These are phyloP conservation scores for Zosterops lateralis DNA, from an alignment of 2,113 vertebrate genomes.

Conservation along the genomic window DNA sequence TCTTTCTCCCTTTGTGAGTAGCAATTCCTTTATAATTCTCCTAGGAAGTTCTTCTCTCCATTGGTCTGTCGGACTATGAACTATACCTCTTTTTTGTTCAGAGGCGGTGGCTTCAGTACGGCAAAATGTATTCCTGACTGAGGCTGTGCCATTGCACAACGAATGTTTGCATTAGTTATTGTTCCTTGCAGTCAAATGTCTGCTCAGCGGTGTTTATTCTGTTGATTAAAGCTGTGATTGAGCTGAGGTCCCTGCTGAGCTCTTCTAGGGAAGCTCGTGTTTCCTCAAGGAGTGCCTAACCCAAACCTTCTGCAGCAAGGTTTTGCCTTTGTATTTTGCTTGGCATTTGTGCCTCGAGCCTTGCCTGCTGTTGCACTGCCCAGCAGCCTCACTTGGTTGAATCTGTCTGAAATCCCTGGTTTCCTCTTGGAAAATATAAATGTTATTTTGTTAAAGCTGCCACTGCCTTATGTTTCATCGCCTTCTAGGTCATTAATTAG, in stretches of 20 bases:
- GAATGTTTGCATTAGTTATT: background rate
- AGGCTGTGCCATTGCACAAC: background rate
- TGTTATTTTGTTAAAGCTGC: background rate
- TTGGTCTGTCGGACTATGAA: background rate
- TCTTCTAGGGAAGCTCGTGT: background rate
- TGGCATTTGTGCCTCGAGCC: background rate
- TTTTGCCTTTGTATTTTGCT: background rate
- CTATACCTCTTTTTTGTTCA: background rate
- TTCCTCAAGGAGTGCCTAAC: slow-evolving; percentile 1
- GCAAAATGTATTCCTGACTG: background rate
- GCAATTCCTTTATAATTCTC: background rate
- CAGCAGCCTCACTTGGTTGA: background rate
- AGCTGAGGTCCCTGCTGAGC: background rate
- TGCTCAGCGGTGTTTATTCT: background rate
- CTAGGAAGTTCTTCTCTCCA: background rate
- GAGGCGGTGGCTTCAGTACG: background rate
- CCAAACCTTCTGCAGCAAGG: background rate
- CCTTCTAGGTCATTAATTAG: background rate
- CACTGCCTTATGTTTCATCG: background rate
- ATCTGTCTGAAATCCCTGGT: background rate
- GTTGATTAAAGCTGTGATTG: slow-evolving; percentile 19
- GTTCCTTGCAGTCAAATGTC: slow-evolving; percentile 13
- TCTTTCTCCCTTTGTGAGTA: background rate
- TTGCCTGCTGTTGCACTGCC: background rate
- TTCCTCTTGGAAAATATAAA: background rate